phyloP scores from a whole-genome alignment of 2,888 invertebrate genomes.

The Leistus spinibarbis region DNA sequence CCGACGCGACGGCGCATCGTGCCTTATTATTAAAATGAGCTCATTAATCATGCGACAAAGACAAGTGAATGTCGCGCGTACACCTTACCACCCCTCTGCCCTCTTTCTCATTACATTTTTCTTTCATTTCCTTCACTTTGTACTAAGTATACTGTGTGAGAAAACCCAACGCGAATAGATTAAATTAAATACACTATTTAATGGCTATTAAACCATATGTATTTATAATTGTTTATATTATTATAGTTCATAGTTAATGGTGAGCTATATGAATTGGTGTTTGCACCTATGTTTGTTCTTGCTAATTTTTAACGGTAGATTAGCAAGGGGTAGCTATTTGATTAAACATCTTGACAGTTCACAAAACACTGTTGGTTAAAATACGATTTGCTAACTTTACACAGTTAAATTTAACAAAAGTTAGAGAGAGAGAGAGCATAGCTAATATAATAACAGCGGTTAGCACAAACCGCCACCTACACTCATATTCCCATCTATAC shows the following conservation, averaged over 20 bases:
- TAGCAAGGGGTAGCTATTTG: slow-evolving; percentile 24
- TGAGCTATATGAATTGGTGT: no score
- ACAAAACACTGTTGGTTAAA: slow-evolving; percentile 15
- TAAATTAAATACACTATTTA: no score
- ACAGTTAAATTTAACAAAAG: background rate
- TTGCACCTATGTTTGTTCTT: background rate
- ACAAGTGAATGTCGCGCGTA: slow-evolving; percentile 52
- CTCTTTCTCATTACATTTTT: background rate
- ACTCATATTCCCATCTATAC: slow-evolving; percentile 15
- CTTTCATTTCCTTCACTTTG: no score
- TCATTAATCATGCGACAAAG: slow-evolving; percentile 57
- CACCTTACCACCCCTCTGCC: slow-evolving; percentile 48
- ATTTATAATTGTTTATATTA: no score
- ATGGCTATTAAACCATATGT: no score
- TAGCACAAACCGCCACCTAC: slow-evolving; percentile 20
- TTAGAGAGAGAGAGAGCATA: background rate
- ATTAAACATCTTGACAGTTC: slow-evolving; percentile 16
- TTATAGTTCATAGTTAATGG: no score
- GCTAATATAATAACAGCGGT: slow-evolving; percentile 35
- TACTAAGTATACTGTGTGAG: no score
- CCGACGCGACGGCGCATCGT: slow-evolving; percentile 20
- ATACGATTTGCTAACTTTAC: slow-evolving; percentile 28
- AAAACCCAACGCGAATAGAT: no score
- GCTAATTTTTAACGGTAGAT: background rate
- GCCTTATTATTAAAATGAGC: slow-evolving; percentile 61